Evolutionary conservation across 23 tunicate species (phyloP).

Genomic region (Styela plicata): DNA sequence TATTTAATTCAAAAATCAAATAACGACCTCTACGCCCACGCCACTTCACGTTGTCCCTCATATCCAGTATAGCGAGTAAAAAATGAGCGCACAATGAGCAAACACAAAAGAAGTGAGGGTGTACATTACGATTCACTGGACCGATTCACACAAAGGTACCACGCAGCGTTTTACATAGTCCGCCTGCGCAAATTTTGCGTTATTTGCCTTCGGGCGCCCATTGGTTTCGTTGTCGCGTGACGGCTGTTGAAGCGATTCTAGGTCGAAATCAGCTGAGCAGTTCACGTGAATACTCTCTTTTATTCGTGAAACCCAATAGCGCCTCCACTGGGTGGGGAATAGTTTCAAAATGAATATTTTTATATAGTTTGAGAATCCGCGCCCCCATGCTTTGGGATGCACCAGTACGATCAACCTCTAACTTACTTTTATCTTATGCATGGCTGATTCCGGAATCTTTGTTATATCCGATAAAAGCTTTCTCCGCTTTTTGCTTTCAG

Average conservation of each 20-base stretch:
- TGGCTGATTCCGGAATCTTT: too few relatives aligned
- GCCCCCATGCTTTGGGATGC: too few relatives aligned
- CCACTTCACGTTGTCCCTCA: background rate
- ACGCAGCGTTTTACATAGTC: background rate
- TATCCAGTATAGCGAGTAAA: background rate
- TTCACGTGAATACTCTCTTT: background rate
- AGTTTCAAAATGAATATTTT: too few relatives aligned
- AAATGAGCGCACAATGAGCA: background rate
- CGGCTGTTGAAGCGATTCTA: background rate
- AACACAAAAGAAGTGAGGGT: background rate
- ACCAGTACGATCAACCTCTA: too few relatives aligned
- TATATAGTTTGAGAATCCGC: too few relatives aligned
- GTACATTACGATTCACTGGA: background rate
- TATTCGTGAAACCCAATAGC: background rate
- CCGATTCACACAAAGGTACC: background rate
- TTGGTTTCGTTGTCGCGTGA: background rate
- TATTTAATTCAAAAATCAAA: too few relatives aligned
- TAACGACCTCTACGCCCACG: too few relatives aligned
- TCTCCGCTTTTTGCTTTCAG: too few relatives aligned
- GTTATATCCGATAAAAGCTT: too few relatives aligned
- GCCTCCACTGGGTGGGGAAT: too few relatives aligned
- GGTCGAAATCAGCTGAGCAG: background rate
- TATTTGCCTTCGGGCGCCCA: conserved; percentile 33
- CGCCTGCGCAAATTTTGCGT: background rate
- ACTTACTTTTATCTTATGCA: too few relatives aligned